Evolutionary conservation across 53 echinoderm and acorn worm species (phyloP).

Genomic region (Luidia sarsii): DNA sequence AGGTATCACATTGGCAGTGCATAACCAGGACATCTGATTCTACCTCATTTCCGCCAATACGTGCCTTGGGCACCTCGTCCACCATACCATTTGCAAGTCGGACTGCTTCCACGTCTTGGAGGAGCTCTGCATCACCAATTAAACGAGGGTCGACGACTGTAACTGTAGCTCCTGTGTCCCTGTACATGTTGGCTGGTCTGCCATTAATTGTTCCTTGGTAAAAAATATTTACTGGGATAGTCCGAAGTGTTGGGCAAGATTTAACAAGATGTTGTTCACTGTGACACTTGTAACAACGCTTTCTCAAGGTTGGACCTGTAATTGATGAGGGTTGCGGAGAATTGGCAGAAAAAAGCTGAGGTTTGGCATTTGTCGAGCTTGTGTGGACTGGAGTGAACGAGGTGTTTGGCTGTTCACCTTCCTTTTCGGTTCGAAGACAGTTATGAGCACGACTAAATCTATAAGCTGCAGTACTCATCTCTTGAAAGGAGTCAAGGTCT

Average conservation of each 20-base stretch:
- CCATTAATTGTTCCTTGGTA: constrained; percentile 1
- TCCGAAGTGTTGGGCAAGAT: not conserved
- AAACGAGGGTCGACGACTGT: not conserved
- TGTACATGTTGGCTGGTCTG: not conserved
- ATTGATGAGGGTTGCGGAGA: constrained; percentile 3
- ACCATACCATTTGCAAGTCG: not conserved
- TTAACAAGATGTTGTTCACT: not conserved
- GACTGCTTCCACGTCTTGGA: not conserved
- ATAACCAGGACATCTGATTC: constrained; percentile 2
- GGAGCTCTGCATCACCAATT: not conserved
- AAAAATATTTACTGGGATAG: not conserved
- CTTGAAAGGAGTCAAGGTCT: not conserved
- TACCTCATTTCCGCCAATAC: not conserved
- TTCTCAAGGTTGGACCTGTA: not conserved
- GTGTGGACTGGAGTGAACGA: not conserved
- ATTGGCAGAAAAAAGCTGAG: not conserved
- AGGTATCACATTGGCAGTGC: constrained; percentile 4
- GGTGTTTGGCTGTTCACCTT: not conserved
- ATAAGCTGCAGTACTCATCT: not conserved
- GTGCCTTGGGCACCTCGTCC: not conserved
- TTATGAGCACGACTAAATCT: constrained; percentile 3
- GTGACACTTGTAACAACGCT: constrained; percentile 8
- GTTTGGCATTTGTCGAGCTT: not conserved
- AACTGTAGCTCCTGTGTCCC: not conserved
- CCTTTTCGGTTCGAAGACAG: not conserved